Conservation (phyloP, 1,140 invertebrate species). For the Bombyx mori region DNA sequence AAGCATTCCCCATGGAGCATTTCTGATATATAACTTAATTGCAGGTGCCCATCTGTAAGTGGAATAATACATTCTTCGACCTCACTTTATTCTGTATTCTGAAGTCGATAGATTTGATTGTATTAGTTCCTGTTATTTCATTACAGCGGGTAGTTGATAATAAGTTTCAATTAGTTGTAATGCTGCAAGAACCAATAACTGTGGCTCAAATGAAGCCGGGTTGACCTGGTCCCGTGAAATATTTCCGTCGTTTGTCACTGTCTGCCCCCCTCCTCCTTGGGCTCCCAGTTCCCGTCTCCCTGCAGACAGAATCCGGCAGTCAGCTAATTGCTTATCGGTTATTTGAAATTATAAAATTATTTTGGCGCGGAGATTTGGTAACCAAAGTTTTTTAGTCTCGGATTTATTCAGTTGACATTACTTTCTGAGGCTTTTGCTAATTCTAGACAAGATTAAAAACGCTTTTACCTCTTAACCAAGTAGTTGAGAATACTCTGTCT, state of each 20-base stretch:
- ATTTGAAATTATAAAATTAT: constrained; percentile 14
- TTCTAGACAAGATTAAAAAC: too few species aligned
- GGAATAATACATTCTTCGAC: neutral
- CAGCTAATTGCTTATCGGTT: constrained; percentile 26
- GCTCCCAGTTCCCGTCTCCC: neutral
- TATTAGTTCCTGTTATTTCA: neutral
- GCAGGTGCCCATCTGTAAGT: neutral
- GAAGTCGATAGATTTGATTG: neutral
- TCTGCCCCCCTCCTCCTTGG: constrained; percentile 6
- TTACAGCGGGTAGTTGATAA: neutral
- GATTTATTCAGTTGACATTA: too few species aligned
- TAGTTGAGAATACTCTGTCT: too few species aligned
- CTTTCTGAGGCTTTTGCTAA: too few species aligned
- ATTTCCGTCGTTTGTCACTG: constrained; percentile 25
- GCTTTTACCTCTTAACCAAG: too few species aligned
- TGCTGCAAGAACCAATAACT: neutral
- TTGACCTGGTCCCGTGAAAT: constrained; percentile 18
- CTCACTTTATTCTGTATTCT: neutral
- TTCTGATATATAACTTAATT: neutral
- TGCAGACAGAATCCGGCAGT: constrained; percentile 9
- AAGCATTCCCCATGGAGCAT: neutral
- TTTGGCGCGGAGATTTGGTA: too few species aligned
- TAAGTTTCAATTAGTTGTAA: neutral
- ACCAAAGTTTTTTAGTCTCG: neutral
- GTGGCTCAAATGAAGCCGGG: constrained; percentile 8